Evolutionary conservation across 2,888 invertebrate species (phyloP).

Genomic region (Pheosia tremula): DNA sequence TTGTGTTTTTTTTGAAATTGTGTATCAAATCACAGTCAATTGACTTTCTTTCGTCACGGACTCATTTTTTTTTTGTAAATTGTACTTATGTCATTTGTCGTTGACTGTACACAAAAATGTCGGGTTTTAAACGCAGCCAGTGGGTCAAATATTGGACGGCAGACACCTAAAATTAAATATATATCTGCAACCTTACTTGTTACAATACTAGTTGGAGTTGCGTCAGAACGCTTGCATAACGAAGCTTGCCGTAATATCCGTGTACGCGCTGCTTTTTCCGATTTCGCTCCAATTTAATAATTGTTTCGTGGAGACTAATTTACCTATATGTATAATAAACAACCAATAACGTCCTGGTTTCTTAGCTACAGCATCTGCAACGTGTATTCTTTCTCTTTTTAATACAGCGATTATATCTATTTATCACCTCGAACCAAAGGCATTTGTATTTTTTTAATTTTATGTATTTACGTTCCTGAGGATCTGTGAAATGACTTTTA

Average conservation of each 20-base stretch:
- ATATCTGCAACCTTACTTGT: slow-evolving; percentile 53
- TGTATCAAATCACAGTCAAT: no score
- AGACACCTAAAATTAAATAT: slow-evolving; percentile 56
- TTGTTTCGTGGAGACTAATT: not conserved
- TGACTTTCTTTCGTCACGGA: no score
- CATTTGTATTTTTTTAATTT: no score
- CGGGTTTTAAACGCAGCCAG: slow-evolving; percentile 52
- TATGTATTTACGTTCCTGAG: no score
- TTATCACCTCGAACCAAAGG: no score
- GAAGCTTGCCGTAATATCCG: slow-evolving; percentile 43
- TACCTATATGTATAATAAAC: no score
- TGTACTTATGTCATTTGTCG: slow-evolving; percentile 14
- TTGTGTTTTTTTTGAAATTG: no score
- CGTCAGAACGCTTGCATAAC: slow-evolving; percentile 63
- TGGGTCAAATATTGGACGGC: slow-evolving; percentile 68
- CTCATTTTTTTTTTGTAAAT: not conserved
- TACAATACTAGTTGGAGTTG: slow-evolving; percentile 53
- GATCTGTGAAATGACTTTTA: no score
- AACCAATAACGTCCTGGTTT: no score
- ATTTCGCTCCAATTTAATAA: slow-evolving; percentile 34
- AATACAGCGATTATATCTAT: no score
- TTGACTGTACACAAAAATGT: slow-evolving; percentile 29
- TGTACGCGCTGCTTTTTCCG: slow-evolving; percentile 44
- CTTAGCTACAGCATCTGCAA: no score
- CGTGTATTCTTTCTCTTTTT: no score